Evolutionary conservation across 2,888 invertebrate species (phyloP).

Genomic region (Dione juno): DNA sequence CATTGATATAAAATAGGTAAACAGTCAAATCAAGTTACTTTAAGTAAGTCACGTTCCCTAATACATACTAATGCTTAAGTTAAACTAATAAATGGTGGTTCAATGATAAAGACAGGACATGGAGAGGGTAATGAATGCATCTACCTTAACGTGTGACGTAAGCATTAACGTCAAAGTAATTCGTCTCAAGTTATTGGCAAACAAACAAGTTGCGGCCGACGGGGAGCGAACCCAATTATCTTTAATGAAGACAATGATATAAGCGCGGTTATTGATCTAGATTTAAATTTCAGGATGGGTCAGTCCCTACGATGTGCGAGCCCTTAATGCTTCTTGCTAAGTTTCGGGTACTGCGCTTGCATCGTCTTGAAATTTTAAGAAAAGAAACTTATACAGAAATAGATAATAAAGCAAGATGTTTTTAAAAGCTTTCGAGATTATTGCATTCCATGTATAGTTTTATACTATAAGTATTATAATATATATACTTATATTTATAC

Average conservation of each 20-base stretch:
- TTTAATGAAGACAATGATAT: slow-evolving; percentile 85
- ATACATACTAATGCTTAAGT: slow-evolving; percentile 16
- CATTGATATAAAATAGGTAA: not conserved
- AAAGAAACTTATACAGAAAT: not conserved
- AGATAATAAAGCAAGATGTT: not conserved
- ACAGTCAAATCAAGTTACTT: not conserved
- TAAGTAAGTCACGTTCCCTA: not conserved
- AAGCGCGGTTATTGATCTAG: slow-evolving; percentile 84
- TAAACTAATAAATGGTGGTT: slow-evolving; percentile 34
- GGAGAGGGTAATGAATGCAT: slow-evolving; percentile 40
- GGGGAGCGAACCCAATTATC: slow-evolving; percentile 83
- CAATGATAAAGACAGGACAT: slow-evolving; percentile 37
- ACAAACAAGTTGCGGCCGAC: slow-evolving; percentile 80
- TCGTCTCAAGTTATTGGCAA: slow-evolving; percentile 81
- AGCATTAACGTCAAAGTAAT: slow-evolving; percentile 73
- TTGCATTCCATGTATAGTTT: no score
- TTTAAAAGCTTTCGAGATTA: no score
- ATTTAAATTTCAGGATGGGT: slow-evolving; percentile 84
- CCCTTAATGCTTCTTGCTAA: slow-evolving; percentile 82
- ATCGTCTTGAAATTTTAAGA: slow-evolving; percentile 55
- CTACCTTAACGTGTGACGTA: slow-evolving; percentile 45
- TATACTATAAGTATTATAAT: no score
- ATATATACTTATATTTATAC: no score
- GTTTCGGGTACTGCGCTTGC: slow-evolving; percentile 59
- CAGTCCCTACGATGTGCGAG: slow-evolving; percentile 81